Percentiles rank a stretch among this genome's conserved stretches.
Evolutionary conservation across 2,113 vertebrate species (phyloP).

Genomic region (Pygoscelis antarcticus): DNA sequence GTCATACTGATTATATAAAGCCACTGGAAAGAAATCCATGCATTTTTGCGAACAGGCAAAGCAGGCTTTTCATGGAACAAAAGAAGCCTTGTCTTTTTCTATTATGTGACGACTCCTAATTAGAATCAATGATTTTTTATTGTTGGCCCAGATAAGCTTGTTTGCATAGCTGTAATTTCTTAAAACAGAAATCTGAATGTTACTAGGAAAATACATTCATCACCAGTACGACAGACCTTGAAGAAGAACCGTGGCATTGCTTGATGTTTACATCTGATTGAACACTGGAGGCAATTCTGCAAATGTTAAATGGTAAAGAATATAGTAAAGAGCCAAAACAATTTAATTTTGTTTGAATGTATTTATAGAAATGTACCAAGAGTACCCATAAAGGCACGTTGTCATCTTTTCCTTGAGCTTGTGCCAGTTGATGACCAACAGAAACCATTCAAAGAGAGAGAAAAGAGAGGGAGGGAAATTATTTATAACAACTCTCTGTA

Average conservation of each 20-base stretch:
- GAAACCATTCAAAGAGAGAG: conserved; percentile 45
- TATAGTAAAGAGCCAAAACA: conserved; percentile 39
- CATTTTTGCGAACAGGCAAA: conserved; percentile 55
- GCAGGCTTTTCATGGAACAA: conserved; percentile 64
- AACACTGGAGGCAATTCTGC: conserved; percentile 58
- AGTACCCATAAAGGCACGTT: conserved; percentile 28
- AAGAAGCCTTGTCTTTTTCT: conserved; percentile 69
- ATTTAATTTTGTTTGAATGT: conserved; percentile 56
- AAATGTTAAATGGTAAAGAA: conserved; percentile 62
- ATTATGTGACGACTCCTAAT: conserved; percentile 71
- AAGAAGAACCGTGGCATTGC: conserved; percentile 51
- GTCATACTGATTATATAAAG: conserved; percentile 69
- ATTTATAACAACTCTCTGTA: conserved; percentile 55
- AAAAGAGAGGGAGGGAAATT: not conserved
- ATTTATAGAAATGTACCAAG: conserved; percentile 69
- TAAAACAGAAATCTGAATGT: conserved; percentile 63
- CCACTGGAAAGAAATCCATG: conserved; percentile 59
- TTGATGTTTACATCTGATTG: conserved; percentile 56
- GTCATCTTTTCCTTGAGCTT: conserved; percentile 66
- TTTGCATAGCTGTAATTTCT: conserved; percentile 74
- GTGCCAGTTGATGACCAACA: conserved; percentile 63
- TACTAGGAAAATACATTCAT: conserved; percentile 56
- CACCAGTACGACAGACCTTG: conserved; percentile 45
- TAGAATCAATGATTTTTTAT: conserved; percentile 77
- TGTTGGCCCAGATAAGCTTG: conserved; percentile 71